These are phyloP conservation scores for Cyclopterus lumpus DNA, from an alignment of 2,797 vertebrate genomes.

Conservation along the genomic window DNA sequence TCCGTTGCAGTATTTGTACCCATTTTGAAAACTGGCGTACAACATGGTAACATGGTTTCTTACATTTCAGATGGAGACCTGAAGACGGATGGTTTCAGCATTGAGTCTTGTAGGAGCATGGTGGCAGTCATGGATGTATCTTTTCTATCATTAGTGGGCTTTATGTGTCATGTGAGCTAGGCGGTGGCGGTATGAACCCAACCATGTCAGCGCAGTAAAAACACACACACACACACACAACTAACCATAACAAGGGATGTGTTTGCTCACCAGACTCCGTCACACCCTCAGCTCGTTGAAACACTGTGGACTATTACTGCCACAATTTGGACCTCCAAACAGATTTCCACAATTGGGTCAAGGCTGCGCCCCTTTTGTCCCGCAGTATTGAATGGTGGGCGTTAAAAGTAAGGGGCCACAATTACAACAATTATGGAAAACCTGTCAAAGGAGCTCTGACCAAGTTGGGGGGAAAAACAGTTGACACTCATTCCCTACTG, in stretches of 20 bases:
- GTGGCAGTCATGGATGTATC: slow-evolving; percentile 99
- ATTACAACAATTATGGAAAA: neutral
- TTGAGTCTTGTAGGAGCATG: slow-evolving; percentile 96
- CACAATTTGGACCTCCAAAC: neutral
- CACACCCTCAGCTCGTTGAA: neutral
- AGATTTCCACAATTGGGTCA: neutral
- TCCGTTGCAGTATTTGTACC: neutral
- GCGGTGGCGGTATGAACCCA: neutral
- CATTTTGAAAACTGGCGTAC: neutral
- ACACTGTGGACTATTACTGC: neutral
- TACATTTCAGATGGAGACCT: slow-evolving; percentile 86
- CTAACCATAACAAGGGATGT: neutral
- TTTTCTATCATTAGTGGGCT: slow-evolving; percentile 59
- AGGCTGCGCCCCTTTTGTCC: neutral
- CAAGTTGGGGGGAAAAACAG: neutral
- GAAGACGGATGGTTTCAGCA: slow-evolving; percentile 91
- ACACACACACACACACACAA: slow-evolving; percentile 2
- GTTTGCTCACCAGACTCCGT: slow-evolving; percentile 1
- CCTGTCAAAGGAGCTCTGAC: neutral
- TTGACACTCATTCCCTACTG: neutral
- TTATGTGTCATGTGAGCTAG: neutral
- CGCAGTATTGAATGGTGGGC: neutral
- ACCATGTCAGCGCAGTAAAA: neutral
- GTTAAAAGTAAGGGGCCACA: neutral
- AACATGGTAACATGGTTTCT: neutral